Conservation (phyloP, 2,888 invertebrate genomes). For the Dynastes hyllus region DNA sequence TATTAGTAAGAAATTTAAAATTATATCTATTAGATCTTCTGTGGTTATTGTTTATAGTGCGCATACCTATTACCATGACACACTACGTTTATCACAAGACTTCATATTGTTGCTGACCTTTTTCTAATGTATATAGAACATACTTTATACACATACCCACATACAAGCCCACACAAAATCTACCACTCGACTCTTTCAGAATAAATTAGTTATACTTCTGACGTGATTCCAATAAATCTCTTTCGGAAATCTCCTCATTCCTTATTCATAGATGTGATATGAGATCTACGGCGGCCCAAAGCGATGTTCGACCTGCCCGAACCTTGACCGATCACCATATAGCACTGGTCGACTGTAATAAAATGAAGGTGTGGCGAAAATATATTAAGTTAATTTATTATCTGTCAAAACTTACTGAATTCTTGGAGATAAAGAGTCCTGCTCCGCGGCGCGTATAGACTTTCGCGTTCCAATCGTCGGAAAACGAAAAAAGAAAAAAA, state of each 20-base stretch:
- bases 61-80: too few relatives aligned
- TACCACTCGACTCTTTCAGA: slow-evolving; percentile 49
- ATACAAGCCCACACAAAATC: slow-evolving; percentile 52
- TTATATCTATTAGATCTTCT: neutral
- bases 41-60: too few relatives aligned
- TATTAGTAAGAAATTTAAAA: too few relatives aligned
- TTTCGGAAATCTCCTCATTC: slow-evolving; percentile 61
- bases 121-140: neutral
- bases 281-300: slow-evolving; percentile 58
- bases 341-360: slow-evolving; percentile 59
- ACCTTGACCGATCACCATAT: slow-evolving; percentile 3
- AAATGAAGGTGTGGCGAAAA: slow-evolving; percentile 60
- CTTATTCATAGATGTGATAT: slow-evolving; percentile 63
- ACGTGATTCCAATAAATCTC: slow-evolving; percentile 60
- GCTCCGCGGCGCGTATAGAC: neutral
- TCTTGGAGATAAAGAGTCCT: slow-evolving; percentile 58
- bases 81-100: too few relatives aligned
- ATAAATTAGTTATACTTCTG: slow-evolving; percentile 60
- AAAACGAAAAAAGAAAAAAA: slow-evolving; percentile 51
- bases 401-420: slow-evolving; percentile 61
- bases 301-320: slow-evolving; percentile 16
- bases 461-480: slow-evolving; percentile 33
- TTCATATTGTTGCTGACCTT: neutral
- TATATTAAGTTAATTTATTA: slow-evolving; percentile 62
- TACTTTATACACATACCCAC: neutral